These are phyloP conservation scores for Zophobas morio DNA, from an alignment of 1,140 invertebrate genomes.

Conservation along the genomic window DNA sequence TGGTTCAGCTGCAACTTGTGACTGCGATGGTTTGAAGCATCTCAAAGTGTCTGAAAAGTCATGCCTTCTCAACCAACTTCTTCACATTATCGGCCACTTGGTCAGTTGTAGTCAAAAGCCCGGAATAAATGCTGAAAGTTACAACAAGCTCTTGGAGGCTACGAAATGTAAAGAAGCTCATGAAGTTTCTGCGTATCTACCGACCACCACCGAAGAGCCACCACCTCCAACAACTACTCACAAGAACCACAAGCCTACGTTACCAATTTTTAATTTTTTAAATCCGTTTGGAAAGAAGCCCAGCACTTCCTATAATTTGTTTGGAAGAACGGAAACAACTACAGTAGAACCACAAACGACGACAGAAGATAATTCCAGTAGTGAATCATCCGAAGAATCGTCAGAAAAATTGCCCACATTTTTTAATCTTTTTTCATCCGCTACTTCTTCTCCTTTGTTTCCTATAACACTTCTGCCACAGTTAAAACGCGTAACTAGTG, in stretches of 20 bases:
- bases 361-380: too few species aligned
- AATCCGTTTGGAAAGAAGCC: too few species aligned
- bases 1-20: neutral
- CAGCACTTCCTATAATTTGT: neutral
- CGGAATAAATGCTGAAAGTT: neutral
- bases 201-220: neutral
- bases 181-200: neutral
- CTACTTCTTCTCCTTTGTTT: neutral
- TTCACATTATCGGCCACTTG: conserved; percentile 23
- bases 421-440: neutral
- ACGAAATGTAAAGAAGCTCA: neutral
- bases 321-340: neutral
- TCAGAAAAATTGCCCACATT: too few species aligned
- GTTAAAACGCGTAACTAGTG: too few species aligned
- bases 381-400: too few species aligned
- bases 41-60: conserved; percentile 17
- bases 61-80: conserved; percentile 19
- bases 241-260: too few species aligned
- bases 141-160: conserved; percentile 15
- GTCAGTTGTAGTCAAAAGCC: neutral
- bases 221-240: neutral
- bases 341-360: too few species aligned
- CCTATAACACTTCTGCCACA: too few species aligned
- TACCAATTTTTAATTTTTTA: too few species aligned
- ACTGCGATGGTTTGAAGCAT: conserved; percentile 7